Conservation (phyloP, 2,888 invertebrate species). For the Salticus scenicus region DNA sequence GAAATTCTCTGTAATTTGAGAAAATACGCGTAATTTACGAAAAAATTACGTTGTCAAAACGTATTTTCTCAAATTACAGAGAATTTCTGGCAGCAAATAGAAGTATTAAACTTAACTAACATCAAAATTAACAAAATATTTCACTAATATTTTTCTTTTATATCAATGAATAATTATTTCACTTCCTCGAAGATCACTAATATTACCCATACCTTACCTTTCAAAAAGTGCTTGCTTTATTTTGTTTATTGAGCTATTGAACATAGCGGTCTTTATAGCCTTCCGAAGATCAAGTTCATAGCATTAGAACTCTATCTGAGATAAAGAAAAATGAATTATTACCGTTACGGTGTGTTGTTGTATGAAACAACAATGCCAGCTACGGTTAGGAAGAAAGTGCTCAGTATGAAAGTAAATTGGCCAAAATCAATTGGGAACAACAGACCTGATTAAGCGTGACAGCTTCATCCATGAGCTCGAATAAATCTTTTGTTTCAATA, state of each 20-base stretch:
- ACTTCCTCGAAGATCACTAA: neutral
- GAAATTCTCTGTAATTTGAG: too few species aligned
- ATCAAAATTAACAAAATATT: neutral
- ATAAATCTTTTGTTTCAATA: neutral
- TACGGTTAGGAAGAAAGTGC: slow-evolving; percentile 1
- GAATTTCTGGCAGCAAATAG: too few species aligned
- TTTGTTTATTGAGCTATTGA: neutral
- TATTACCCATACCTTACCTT: too few species aligned
- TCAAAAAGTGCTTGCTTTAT: neutral
- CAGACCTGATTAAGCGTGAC: neutral
- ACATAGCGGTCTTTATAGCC: neutral
- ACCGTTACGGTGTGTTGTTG: neutral
- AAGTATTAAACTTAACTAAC: neutral
- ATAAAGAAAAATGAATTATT: neutral
- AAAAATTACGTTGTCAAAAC: too few species aligned
- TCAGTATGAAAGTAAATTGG: neutral
- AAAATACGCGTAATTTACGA: too few species aligned
- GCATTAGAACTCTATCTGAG: too few species aligned
- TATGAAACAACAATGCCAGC: neutral
- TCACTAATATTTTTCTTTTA: neutral
- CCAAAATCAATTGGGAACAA: neutral
- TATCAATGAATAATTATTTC: neutral
- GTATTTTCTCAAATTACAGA: too few species aligned
- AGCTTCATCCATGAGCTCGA: neutral
- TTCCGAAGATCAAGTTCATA: neutral